phyloP scores from a whole-genome alignment of 2,797 vertebrate species.

The Pterois miles region DNA sequence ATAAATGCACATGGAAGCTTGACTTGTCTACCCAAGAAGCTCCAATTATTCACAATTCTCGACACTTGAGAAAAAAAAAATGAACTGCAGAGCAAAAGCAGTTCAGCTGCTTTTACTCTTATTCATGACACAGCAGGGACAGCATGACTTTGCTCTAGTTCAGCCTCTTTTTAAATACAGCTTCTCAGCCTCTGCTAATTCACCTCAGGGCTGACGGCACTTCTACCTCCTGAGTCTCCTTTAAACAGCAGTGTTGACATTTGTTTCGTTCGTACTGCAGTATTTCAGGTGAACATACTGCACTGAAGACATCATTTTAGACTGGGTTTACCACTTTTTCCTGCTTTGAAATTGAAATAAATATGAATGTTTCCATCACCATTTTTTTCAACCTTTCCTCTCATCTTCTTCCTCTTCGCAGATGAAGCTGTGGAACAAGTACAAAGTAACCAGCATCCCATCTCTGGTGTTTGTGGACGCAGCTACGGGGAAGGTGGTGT shows the following conservation, averaged over 20 bases:
- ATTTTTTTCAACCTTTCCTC: constrained; percentile 8
- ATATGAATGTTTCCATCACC: neutral
- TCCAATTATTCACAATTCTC: constrained; percentile 33
- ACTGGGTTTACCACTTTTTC: constrained; percentile 3
- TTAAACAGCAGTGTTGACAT: constrained; percentile 43
- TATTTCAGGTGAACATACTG: constrained; percentile 16
- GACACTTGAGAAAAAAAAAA: neutral
- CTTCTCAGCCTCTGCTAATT: constrained; percentile 58
- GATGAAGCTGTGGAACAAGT: constrained; percentile 99
- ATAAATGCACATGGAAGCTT: constrained; percentile 32
- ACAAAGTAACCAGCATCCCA: constrained; percentile 98
- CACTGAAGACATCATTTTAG: neutral
- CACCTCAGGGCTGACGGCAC: constrained; percentile 28
- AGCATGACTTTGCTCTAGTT: constrained; percentile 40
- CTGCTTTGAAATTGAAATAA: constrained; percentile 12
- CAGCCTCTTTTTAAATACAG: constrained; percentile 59
- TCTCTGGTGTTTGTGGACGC: constrained; percentile 98
- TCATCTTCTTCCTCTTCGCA: constrained; percentile 56
- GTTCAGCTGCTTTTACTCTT: constrained; percentile 14
- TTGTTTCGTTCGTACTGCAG: constrained; percentile 35
- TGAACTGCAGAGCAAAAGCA: neutral
- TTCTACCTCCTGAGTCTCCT: constrained; percentile 40
- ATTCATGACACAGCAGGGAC: constrained; percentile 36
- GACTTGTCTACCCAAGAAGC: constrained; percentile 9
- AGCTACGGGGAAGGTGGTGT: constrained; percentile 91